These are phyloP conservation scores for Melanostoma scalare DNA, from an alignment of 2,888 invertebrate genomes.

Conservation along the genomic window DNA sequence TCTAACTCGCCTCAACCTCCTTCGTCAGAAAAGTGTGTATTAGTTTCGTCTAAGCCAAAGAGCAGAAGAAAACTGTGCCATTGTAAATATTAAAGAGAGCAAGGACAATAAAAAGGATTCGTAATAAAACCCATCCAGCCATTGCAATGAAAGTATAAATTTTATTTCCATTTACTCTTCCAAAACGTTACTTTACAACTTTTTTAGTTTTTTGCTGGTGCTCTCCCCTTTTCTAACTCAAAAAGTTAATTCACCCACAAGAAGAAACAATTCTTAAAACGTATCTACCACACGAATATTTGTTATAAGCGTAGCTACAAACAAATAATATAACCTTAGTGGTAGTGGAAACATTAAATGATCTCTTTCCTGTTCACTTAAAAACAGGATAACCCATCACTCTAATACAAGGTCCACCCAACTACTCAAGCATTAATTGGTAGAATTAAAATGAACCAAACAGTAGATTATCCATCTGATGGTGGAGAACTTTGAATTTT, in stretches of 20 bases:
- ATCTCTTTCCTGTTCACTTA: slow-evolving; percentile 7
- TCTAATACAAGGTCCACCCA: neutral
- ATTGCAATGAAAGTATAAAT: slow-evolving; percentile 67
- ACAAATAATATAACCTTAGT: slow-evolving; percentile 24
- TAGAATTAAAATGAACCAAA: slow-evolving; percentile 59
- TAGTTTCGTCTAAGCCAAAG: slow-evolving; percentile 8
- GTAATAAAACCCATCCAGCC: slow-evolving; percentile 67
- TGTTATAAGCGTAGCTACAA: slow-evolving; percentile 44
- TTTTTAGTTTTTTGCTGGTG: slow-evolving; percentile 8
- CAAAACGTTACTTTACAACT: slow-evolving; percentile 69
- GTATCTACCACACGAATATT: neutral
- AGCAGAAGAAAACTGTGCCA: slow-evolving; percentile 26
- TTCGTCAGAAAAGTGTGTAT: slow-evolving; percentile 29
- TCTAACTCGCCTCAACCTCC: slow-evolving; percentile 13
- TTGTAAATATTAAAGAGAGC: slow-evolving; percentile 41
- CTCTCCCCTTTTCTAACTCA: slow-evolving; percentile 13
- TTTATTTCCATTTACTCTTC: slow-evolving; percentile 67
- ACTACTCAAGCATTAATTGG: slow-evolving; percentile 55
- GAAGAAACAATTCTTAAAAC: neutral
- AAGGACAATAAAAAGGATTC: slow-evolving; percentile 68
- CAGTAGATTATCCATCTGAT: slow-evolving; percentile 52
- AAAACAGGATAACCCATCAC: slow-evolving; percentile 10
- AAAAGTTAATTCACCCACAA: slow-evolving; percentile 31
- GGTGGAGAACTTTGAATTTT: slow-evolving; percentile 49
- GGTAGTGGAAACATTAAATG: neutral